phyloP scores from a whole-genome alignment of 2,888 invertebrate species.

The Spisula solida region DNA sequence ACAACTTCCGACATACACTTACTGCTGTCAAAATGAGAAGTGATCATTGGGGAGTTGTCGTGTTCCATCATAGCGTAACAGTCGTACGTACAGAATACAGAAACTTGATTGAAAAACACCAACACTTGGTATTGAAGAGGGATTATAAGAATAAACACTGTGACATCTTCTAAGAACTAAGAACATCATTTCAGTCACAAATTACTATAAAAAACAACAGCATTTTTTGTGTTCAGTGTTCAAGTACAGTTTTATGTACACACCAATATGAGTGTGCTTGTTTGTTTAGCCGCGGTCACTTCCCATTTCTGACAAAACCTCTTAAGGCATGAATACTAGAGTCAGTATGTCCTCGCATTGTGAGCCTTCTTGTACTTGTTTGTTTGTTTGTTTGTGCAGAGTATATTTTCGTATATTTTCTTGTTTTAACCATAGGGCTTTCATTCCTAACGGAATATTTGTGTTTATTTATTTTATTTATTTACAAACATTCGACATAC shows the following conservation, averaged over 20 bases:
- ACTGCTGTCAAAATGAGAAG: background rate
- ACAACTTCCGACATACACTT: background rate
- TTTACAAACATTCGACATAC: conserved; percentile 32
- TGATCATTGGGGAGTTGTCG: background rate
- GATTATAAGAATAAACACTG: background rate
- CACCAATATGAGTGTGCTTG: background rate
- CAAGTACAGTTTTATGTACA: background rate
- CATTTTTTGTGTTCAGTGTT: conserved; percentile 10
- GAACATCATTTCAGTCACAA: background rate
- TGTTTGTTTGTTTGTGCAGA: conserved; percentile 8
- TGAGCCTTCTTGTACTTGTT: background rate
- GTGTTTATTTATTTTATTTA: conserved; percentile 46
- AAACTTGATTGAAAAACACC: background rate
- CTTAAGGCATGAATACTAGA: background rate
- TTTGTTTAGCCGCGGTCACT: background rate
- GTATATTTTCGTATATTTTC: conserved; percentile 20
- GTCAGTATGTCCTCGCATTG: background rate
- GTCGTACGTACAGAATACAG: background rate
- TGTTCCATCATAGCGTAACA: background rate
- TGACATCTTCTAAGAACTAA: background rate
- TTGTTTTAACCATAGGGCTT: conserved; percentile 33
- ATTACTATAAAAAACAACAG: background rate
- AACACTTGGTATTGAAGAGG: background rate
- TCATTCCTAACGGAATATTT: conserved; percentile 35
- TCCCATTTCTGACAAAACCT: background rate